Conservation (phyloP, 2,888 invertebrate species). For the Mechanitis mazaeus region DNA sequence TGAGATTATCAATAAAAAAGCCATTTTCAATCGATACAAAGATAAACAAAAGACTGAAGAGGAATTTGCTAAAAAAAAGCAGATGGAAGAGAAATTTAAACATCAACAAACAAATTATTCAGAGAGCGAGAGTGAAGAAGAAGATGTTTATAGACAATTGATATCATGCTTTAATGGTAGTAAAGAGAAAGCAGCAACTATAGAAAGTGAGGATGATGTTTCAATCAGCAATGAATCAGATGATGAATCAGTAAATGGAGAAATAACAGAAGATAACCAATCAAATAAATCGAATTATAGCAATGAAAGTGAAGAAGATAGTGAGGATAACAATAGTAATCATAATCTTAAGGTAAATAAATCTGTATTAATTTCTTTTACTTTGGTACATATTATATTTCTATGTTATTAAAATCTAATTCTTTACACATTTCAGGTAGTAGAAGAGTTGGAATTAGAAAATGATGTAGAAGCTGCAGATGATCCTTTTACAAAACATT, state of each 20-base stretch:
- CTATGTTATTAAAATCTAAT: not conserved
- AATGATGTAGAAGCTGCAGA: constrained; percentile 40
- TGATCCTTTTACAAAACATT: constrained; percentile 84
- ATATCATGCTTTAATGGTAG: constrained; percentile 67
- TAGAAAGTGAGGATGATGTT: constrained; percentile 45
- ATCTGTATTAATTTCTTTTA: not conserved
- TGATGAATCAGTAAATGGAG: constrained; percentile 17
- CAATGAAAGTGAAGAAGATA: constrained; percentile 11
- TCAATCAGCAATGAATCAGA: constrained; percentile 29
- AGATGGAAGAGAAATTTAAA: constrained; percentile 53
- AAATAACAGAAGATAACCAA: not conserved
- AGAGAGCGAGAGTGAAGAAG: constrained; percentile 69
- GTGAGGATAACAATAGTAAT: constrained; percentile 17
- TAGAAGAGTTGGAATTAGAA: constrained; percentile 39
- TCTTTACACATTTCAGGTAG: constrained; percentile 32
- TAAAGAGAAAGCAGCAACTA: constrained; percentile 35
- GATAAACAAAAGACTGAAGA: constrained; percentile 69
- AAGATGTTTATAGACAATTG: constrained; percentile 70
- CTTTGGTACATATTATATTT: not conserved
- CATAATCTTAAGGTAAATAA: constrained; percentile 18
- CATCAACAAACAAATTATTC: constrained; percentile 55
- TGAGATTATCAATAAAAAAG: constrained; percentile 57
- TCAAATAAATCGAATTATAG: constrained; percentile 7
- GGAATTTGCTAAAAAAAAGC: constrained; percentile 59
- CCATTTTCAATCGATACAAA: constrained; percentile 69